phyloP scores from a whole-genome alignment of 2,888 invertebrate species.

The Micoletzkya japonica region DNA sequence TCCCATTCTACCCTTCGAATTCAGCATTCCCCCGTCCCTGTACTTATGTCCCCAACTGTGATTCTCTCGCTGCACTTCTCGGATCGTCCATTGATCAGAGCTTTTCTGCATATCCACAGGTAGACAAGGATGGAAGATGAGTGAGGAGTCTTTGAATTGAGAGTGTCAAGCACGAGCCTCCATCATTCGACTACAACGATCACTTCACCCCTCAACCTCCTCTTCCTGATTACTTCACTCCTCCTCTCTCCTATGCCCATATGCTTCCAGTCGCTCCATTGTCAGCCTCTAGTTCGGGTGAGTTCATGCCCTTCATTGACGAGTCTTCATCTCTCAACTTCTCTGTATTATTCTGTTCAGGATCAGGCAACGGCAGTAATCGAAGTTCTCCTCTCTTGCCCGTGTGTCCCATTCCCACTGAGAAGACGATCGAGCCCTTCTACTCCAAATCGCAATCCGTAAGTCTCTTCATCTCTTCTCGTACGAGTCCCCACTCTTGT shows the following conservation, averaged over 20 bases:
- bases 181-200: slow-evolving; percentile 39
- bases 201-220: slow-evolving; percentile 26
- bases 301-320: no score
- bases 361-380: slow-evolving; percentile 33
- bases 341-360: slow-evolving; percentile 22
- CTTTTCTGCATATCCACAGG: slow-evolving; percentile 21
- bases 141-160: background rate
- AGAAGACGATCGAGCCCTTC: slow-evolving; percentile 57
- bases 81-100: slow-evolving; percentile 45
- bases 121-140: background rate
- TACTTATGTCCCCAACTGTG: slow-evolving; percentile 35
- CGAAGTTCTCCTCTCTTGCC: slow-evolving; percentile 51
- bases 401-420: slow-evolving; percentile 59
- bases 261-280: slow-evolving; percentile 40
- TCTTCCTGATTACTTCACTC: slow-evolving; percentile 41
- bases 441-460: slow-evolving; percentile 32
- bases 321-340: background rate
- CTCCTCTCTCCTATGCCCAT: slow-evolving; percentile 37
- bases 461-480: background rate
- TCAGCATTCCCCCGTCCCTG: slow-evolving; percentile 30
- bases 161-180: slow-evolving; percentile 47
- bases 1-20: background rate
- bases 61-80: slow-evolving; percentile 47
- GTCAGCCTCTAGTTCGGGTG: slow-evolving; percentile 28
- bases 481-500: background rate